phyloP scores from a whole-genome alignment of 2,888 invertebrate genomes.

The Arctia plantaginis region DNA sequence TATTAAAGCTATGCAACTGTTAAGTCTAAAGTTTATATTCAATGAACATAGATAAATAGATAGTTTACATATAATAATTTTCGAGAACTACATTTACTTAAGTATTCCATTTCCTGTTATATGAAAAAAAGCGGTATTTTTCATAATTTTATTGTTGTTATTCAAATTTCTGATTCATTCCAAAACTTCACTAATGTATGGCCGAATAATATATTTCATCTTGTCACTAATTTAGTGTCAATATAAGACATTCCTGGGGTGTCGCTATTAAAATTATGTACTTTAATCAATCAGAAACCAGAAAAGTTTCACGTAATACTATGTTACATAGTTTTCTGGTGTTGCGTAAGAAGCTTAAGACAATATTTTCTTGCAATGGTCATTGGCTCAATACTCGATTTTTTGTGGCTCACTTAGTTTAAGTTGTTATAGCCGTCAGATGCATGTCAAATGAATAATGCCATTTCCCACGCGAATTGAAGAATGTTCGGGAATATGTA shows the following conservation, averaged over 20 bases:
- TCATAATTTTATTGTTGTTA: neutral
- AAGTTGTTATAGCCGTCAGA: neutral
- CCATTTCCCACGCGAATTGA: neutral
- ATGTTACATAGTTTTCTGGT: neutral
- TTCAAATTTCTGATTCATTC: no score
- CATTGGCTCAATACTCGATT: neutral
- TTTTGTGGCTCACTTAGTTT: neutral
- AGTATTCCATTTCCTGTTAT: neutral
- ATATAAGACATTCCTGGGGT: neutral
- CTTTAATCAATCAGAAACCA: no score
- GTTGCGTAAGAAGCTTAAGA: neutral
- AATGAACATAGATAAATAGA: conserved; percentile 2
- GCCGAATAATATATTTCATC: neutral
- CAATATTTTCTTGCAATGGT: neutral
- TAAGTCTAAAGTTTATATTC: conserved; percentile 16
- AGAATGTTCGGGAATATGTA: neutral
- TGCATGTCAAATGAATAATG: neutral
- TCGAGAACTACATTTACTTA: neutral
- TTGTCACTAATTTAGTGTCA: neutral
- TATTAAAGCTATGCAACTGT: conserved; percentile 17
- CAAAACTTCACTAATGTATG: no score
- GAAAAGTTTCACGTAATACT: neutral
- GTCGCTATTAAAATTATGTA: neutral
- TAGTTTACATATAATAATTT: neutral
- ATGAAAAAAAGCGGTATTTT: neutral